A percentile compares a stretch with the other conserved stretches of the same genome.
Evolutionary conservation across 2,113 vertebrate genomes (phyloP).

Genomic region (Brachyhypopomus occidentalis): DNA sequence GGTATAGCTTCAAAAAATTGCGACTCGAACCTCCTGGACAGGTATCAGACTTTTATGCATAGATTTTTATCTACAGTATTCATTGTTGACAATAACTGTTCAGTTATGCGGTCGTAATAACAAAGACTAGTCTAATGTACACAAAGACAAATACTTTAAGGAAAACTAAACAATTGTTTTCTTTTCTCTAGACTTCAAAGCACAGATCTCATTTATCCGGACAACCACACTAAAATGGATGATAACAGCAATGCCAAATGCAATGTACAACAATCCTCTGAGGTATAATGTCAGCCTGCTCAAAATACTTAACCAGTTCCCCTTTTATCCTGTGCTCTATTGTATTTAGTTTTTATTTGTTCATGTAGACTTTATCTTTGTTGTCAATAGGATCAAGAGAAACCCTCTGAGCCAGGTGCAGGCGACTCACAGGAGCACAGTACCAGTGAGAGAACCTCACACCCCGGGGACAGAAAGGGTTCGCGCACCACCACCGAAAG

Average conservation of each 20-base stretch:
- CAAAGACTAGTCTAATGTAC: background rate
- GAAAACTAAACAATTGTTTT: background rate
- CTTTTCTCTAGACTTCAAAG: conserved; percentile 68
- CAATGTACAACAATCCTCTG: conserved; percentile 37
- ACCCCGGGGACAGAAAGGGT: conserved; percentile 72
- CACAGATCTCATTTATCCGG: conserved; percentile 64
- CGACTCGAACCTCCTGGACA: conserved; percentile 64
- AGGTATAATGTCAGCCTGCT: conserved; percentile 56
- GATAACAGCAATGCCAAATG: conserved; percentile 50
- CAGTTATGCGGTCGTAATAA: background rate
- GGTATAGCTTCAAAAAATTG: conserved; percentile 72
- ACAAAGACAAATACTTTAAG: background rate
- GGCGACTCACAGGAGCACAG: conserved; percentile 82
- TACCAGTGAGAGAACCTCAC: conserved; percentile 76
- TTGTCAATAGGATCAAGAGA: conserved; percentile 63
- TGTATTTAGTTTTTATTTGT: background rate
- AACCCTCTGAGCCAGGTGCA: conserved; percentile 65
- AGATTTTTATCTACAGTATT: background rate
- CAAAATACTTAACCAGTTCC: background rate
- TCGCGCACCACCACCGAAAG: conserved; percentile 59
- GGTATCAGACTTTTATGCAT: conserved; percentile 58
- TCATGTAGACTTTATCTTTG: conserved; percentile 48
- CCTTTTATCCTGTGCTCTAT: background rate
- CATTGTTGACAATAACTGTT: background rate
- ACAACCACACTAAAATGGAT: conserved; percentile 61